A percentile compares a stretch with the other conserved stretches of the same genome.
phyloP scores from a whole-genome alignment of 2,797 vertebrate genomes.

The Eleutherodactylus coqui region DNA sequence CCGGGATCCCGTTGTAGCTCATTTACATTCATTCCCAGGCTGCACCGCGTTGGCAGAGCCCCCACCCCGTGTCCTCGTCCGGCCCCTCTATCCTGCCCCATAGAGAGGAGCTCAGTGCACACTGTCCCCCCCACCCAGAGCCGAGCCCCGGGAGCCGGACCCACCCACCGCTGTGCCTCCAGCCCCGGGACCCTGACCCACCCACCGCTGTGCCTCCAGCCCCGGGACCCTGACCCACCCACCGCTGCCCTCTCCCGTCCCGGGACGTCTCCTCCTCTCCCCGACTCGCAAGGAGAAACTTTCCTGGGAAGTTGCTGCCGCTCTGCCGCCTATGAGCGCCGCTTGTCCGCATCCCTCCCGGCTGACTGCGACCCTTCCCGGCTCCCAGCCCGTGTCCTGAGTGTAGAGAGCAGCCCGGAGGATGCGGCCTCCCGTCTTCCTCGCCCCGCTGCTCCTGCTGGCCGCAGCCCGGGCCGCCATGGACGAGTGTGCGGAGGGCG shows the following conservation, averaged over 20 bases:
- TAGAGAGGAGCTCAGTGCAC: conserved; percentile 57
- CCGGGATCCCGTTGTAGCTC: conserved; percentile 31
- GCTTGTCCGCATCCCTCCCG: conserved; percentile 1
- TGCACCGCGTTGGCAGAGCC: conserved; percentile 39
- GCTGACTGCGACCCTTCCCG: conserved; percentile 8
- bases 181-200: conserved; percentile 18
- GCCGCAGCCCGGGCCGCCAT: conserved; percentile 78
- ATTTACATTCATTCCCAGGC: conserved; percentile 40
- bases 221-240: conserved; percentile 14
- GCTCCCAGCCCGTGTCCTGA: neutral
- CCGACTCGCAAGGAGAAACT: neutral
- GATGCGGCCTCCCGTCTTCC: conserved; percentile 56
- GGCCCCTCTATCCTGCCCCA: conserved; percentile 57
- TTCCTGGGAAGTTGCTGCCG: neutral
- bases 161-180: neutral
- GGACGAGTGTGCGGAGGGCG: conserved; percentile 86
- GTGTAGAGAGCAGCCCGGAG: conserved; percentile 6
- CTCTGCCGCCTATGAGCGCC: conserved; percentile 30
- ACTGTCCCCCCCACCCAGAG: conserved; percentile 51
- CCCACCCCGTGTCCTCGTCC: conserved; percentile 56
- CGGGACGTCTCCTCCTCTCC: neutral
- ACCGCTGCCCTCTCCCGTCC: neutral
- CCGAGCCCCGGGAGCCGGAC: conserved; percentile 34
- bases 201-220: too few species aligned
- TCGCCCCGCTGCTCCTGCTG: conserved; percentile 63